phyloP scores from a whole-genome alignment of 1,140 invertebrate species.

The Zaprionus kolodkinae region DNA sequence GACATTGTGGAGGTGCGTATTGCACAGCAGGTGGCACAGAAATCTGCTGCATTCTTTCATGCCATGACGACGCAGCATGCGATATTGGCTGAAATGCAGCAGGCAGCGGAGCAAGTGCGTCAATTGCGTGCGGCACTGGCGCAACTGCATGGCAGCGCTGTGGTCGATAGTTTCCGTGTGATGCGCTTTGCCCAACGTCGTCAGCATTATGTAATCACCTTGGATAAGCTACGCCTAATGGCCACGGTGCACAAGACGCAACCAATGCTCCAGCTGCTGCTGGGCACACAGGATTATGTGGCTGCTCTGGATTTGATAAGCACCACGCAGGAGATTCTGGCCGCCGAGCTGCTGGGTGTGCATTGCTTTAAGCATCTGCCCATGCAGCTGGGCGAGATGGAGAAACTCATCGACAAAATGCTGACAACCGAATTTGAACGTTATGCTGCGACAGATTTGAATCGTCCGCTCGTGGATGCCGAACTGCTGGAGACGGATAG shows the following conservation, averaged over 20 bases:
- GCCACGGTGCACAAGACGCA: conserved; percentile 98
- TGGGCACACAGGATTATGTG: conserved; percentile 98
- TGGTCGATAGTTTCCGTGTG: conserved; percentile 92
- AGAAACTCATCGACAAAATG: conserved; percentile 98
- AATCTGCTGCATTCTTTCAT: conserved; percentile 98
- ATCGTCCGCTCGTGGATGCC: conserved; percentile 88
- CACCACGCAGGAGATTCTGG: conserved; percentile 97
- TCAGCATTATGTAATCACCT: conserved; percentile 87
- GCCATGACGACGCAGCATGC: conserved; percentile 98
- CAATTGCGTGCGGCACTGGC: conserved; percentile 89
- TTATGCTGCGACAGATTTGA: conserved; percentile 96
- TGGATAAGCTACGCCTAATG: conserved; percentile 95
- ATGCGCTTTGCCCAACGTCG: conserved; percentile 88
- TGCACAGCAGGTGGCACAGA: conserved; percentile 96
- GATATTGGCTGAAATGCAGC: conserved; percentile 94
- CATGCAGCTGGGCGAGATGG: conserved; percentile 98
- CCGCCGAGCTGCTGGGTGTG: conserved; percentile 94
- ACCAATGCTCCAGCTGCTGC: conserved; percentile 96
- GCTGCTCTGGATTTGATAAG: conserved; percentile 97
- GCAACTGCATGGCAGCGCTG: conserved; percentile 91
- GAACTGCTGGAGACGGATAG: conserved; percentile 87
- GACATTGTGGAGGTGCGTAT: conserved; percentile 98
- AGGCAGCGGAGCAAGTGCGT: conserved; percentile 92
- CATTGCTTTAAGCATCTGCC: conserved; percentile 97
- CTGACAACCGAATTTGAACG: conserved; percentile 97